These are phyloP conservation scores for Cepphus grylle DNA, from an alignment of 2,113 vertebrate species.

Conservation along the genomic window DNA sequence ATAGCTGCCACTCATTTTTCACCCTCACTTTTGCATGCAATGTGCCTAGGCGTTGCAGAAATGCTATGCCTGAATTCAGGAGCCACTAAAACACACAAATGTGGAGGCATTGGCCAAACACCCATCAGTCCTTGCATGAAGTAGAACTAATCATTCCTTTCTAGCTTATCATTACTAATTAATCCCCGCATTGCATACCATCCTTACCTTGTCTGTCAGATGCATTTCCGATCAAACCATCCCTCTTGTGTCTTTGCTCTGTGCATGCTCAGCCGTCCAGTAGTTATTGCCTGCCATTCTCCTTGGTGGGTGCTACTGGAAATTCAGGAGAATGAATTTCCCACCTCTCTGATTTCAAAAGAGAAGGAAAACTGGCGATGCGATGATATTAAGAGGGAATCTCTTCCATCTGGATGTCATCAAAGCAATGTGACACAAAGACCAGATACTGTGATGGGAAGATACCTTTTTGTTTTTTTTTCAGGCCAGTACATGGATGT, in stretches of 20 bases:
- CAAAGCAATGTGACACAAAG: not conserved
- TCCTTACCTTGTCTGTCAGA: not conserved
- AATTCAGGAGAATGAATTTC: not conserved
- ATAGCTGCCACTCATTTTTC: not conserved
- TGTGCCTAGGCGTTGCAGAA: not conserved
- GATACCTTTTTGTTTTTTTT: not conserved
- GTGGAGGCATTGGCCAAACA: not conserved
- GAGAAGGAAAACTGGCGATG: not conserved
- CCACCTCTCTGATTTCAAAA: not conserved
- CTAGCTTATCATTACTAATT: not conserved
- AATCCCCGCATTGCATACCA: not conserved
- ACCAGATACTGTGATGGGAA: not conserved
- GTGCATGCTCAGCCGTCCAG: not conserved
- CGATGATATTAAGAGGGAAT: not conserved
- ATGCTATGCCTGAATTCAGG: not conserved
- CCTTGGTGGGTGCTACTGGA: not conserved
- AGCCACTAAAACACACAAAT: not conserved
- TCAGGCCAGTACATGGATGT: not conserved
- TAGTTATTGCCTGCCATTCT: not conserved
- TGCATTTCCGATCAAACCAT: not conserved
- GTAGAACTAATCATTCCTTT: not conserved
- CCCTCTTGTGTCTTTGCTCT: not conserved
- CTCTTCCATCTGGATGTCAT: not conserved
- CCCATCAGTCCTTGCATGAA: not conserved
- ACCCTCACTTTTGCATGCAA: not conserved